Conservation (phyloP, 1,140 invertebrate genomes). For the Tyrophagus putrescentiae region DNA sequence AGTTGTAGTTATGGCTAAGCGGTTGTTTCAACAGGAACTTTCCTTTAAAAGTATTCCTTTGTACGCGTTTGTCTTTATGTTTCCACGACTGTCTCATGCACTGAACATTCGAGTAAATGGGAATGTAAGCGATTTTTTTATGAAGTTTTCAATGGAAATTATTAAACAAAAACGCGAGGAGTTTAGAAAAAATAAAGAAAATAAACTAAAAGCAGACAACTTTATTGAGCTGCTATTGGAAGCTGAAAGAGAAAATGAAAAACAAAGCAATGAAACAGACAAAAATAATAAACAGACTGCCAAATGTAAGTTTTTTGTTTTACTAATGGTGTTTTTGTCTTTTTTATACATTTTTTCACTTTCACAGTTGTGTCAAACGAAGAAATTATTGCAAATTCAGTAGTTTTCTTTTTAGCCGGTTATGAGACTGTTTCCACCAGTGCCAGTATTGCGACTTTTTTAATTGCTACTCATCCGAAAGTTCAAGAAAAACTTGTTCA, state of each 20-base stretch:
- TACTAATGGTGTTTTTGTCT: too few species aligned
- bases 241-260: neutral
- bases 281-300: neutral
- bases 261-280: neutral
- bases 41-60: neutral
- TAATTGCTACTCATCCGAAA: slow-evolving; percentile 18
- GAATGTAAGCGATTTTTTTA: neutral
- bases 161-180: neutral
- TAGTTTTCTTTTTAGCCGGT: slow-evolving; percentile 54
- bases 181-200: neutral
- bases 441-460: slow-evolving; percentile 25
- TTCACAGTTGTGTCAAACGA: neutral
- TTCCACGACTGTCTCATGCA: neutral
- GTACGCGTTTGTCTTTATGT: neutral
- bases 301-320: neutral
- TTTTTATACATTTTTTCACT: too few species aligned
- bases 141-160: neutral
- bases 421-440: slow-evolving; percentile 39
- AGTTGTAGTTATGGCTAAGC: too few species aligned
- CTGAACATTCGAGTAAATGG: neutral
- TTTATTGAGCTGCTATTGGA: neutral
- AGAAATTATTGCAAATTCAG: slow-evolving; percentile 39
- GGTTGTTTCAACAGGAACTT: neutral
- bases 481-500: slow-evolving; percentile 9
- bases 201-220: neutral